These are phyloP conservation scores for Catocala nupta DNA, from an alignment of 2,888 invertebrate species.

Conservation along the genomic window DNA sequence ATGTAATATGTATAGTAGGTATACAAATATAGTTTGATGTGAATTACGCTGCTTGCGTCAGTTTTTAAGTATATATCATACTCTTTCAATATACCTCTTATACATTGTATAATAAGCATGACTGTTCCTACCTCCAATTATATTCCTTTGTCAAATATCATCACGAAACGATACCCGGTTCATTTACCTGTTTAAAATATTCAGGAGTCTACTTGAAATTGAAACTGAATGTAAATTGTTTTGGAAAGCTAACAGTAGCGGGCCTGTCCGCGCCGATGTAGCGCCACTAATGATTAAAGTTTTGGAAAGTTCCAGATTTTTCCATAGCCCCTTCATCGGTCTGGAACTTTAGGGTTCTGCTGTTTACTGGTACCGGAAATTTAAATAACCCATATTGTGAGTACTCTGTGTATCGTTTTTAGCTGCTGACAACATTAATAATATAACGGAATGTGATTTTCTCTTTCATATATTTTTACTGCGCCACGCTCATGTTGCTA, in stretches of 20 bases:
- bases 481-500: no score
- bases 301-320: constrained; percentile 23
- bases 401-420: no score
- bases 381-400: constrained; percentile 24
- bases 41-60: no score
- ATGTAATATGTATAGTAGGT: no score
- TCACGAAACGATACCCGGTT: constrained; percentile 2
- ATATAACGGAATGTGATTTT: no score
- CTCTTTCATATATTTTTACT: no score
- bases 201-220: constrained; percentile 32
- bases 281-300: constrained; percentile 49
- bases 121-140: background rate
- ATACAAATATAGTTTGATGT: no score
- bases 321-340: constrained; percentile 23
- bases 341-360: constrained; percentile 24
- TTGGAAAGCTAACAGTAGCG: constrained; percentile 43
- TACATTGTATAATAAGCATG: no score
- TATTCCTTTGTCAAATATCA: background rate
- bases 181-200: constrained; percentile 10
- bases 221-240: constrained; percentile 53
- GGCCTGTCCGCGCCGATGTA: constrained; percentile 29
- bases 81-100: no score
- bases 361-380: constrained; percentile 11
- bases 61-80: no score
- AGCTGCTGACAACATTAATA: no score